A percentile compares a stretch with the other conserved stretches of the same genome.
Evolutionary conservation across 1,140 invertebrate genomes (phyloP).

Genomic region (Brachionus plicatilis): DNA sequence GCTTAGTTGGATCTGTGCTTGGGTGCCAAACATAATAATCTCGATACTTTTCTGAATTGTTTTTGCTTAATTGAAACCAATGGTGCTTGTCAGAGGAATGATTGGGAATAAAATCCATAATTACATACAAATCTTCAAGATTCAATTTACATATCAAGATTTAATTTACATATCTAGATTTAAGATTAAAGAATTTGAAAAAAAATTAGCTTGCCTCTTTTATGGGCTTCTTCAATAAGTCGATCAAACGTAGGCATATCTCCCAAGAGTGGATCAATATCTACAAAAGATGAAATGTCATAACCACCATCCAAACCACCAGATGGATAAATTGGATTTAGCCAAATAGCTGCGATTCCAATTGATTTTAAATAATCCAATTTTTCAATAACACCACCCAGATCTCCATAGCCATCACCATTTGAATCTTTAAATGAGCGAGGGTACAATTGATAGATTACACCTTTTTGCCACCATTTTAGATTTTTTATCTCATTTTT

Average conservation of each 20-base stretch:
- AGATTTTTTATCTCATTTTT: not conserved
- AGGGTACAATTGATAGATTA: slow-evolving; percentile 72
- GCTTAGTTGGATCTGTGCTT: slow-evolving; percentile 48
- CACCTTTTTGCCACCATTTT: slow-evolving; percentile 67
- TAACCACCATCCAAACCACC: slow-evolving; percentile 67
- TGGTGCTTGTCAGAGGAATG: slow-evolving; percentile 71
- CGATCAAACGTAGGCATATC: slow-evolving; percentile 66
- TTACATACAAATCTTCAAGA: not conserved
- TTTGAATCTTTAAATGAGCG: slow-evolving; percentile 69
- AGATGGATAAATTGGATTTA: slow-evolving; percentile 67
- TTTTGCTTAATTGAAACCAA: slow-evolving; percentile 69
- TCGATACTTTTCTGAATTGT: slow-evolving; percentile 61
- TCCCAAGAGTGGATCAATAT: slow-evolving; percentile 67
- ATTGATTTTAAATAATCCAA: slow-evolving; percentile 24
- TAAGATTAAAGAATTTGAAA: too few relatives aligned
- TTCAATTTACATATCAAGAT: too few relatives aligned
- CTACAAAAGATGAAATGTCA: slow-evolving; percentile 66
- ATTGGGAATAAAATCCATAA: slow-evolving; percentile 76
- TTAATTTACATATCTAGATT: too few relatives aligned
- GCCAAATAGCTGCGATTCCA: slow-evolving; percentile 4
- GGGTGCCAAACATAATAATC: slow-evolving; percentile 70
- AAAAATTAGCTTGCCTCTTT: slow-evolving; percentile 47
- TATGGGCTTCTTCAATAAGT: slow-evolving; percentile 56
- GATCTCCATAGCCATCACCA: slow-evolving; percentile 66
- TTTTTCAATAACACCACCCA: slow-evolving; percentile 58